Evolutionary conservation across 2,797 vertebrate genomes (phyloP), one percentile per base, ranked within the genome.

Genomic region (Poeciliopsis paucimaculata): DNA sequence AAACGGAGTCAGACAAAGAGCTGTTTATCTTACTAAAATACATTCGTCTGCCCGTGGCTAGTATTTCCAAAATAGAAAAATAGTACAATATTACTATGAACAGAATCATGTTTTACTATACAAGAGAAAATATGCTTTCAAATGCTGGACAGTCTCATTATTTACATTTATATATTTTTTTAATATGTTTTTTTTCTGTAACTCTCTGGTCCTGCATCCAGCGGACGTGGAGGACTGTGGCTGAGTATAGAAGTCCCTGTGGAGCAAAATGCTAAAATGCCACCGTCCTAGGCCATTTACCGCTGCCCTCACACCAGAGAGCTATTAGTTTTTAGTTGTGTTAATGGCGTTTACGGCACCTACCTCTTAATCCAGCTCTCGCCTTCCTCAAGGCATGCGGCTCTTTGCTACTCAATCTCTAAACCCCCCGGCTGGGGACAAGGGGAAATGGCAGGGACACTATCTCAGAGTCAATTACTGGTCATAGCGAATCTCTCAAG

Each of bases 391-490:
- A 87, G 82, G 88, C 85, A 18, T 76, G 28, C 60, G 84, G 82
- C 82, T 87, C 77, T 78, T 73, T 70, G 73, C 76, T 88, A 84
- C 90, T 88, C 82, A 88, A 47, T 62, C 75, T 66, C 82, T 70
- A 46, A 53, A 55, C 46, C 81, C 77, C 64, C 73, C 4, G 31
- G 66, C 53, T 88, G 72, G 87, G 88, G 86, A 85, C 78, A 82
- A 77, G 80, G 77, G 81, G 79, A 87, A n/a, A 34, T 89, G 90
- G 89, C 80, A 86, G 83, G 72, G 82, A 88, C 87, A 87, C 87
- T 76, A 87, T 93, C 89, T 93, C 90, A 68, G 90, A 94, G 94
- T 95, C 91, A 94, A 94, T 95, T 95, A 95, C 88, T 88, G 85
- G 89, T 90, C 86, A 71, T 66, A 89, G 87, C 83, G 81, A 66